Percentiles rank a stretch among this genome's conserved stretches.
These are phyloP conservation scores for Meda fulgida DNA, from an alignment of 2,797 vertebrate species.

Conservation along the genomic window DNA sequence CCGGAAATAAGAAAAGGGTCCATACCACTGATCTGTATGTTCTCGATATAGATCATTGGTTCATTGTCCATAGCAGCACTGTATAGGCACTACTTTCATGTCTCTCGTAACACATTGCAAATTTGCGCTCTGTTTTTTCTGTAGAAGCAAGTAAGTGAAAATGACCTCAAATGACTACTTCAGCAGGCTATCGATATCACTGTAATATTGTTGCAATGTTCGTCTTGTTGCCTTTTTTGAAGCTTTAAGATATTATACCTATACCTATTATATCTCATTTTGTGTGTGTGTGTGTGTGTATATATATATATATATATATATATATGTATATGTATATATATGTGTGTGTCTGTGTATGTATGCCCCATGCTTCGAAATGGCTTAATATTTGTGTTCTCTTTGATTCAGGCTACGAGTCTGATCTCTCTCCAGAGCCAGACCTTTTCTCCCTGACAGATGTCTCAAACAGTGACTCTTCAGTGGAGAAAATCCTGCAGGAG, in stretches of 20 bases:
- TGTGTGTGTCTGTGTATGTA: no score
- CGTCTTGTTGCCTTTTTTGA: not conserved
- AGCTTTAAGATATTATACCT: not conserved
- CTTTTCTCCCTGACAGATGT: slow-evolving; percentile 71
- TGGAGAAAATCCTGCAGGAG: slow-evolving; percentile 81
- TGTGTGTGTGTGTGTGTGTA: no score
- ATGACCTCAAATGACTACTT: not conserved
- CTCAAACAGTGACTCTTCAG: slow-evolving; percentile 62
- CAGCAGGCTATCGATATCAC: not conserved
- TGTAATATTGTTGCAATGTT: not conserved
- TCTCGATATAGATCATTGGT: no score
- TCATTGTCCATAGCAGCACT: not conserved
- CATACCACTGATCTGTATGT: no score
- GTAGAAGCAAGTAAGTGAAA: not conserved
- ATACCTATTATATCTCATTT: not conserved
- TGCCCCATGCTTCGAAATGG: not conserved
- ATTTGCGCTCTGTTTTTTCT: not conserved
- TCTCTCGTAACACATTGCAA: not conserved
- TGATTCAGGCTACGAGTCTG: slow-evolving; percentile 72
- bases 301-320: no score
- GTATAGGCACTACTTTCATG: not conserved
- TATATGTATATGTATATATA: no score
- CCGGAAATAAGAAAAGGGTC: not conserved
- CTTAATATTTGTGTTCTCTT: not conserved
- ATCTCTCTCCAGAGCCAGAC: slow-evolving; percentile 72